Conservation (phyloP, 2,113 vertebrate species). For the Aix galericulata region DNA sequence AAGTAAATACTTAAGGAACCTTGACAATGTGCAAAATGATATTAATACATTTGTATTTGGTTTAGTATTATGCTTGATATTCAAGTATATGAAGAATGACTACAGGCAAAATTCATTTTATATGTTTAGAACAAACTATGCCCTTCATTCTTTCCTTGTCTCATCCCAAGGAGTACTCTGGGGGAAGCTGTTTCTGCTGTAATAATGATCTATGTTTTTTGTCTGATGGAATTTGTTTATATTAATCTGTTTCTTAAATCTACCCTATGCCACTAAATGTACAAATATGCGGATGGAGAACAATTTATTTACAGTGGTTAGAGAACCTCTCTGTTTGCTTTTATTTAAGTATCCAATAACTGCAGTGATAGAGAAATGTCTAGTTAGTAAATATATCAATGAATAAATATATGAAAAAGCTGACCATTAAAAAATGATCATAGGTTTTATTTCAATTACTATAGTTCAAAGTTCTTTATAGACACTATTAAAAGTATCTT, state of each 20-base stretch:
- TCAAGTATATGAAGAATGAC: not conserved
- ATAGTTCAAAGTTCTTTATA: not conserved
- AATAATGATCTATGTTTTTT: not conserved
- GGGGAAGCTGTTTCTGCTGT: not conserved
- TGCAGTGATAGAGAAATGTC: not conserved
- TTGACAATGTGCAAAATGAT: not conserved
- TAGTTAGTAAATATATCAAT: not conserved
- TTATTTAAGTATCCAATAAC: not conserved
- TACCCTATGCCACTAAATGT: not conserved
- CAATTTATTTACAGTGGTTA: not conserved
- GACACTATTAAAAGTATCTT: not conserved
- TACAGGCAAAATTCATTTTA: not conserved
- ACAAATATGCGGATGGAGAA: not conserved
- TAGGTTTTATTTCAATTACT: not conserved
- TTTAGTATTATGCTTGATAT: not conserved
- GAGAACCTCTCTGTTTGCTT: not conserved
- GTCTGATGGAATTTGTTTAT: not conserved
- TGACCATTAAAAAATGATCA: not conserved
- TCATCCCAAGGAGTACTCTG: not conserved
- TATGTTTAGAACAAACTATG: not conserved
- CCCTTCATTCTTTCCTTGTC: not conserved
- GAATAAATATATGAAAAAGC: not conserved
- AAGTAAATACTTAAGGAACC: not conserved
- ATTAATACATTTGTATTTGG: not conserved
- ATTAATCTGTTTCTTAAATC: not conserved